Evolutionary conservation across 2,888 invertebrate species (phyloP), one percentile per base, ranked within the genome.

Genomic region (Eurytoma adleriae): DNA sequence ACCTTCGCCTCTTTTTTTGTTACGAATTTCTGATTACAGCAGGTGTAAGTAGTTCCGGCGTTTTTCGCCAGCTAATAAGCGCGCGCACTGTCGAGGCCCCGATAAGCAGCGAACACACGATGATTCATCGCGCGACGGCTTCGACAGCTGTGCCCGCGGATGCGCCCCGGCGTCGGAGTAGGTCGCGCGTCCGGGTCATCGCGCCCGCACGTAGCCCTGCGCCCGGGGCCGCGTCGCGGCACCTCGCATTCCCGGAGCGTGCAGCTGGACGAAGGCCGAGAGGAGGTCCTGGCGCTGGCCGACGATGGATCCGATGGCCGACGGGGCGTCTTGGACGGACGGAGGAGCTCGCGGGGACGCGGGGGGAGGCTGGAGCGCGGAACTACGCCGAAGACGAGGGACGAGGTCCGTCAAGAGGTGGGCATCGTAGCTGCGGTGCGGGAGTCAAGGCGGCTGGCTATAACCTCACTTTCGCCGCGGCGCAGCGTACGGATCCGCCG

Each of bases 151-250:
- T 66, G n/a, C 62, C 10, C 54, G 70, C 54, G 20, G 30, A 57
- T 10, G 52, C 2, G 27, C 56, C 14, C 18, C 20, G 57, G 27
- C 59, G 13, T 27, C 24, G 57, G 16, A 14, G 61, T 30, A 61
- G 14, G 61, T 62, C 24, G 54, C 24, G n/a, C 14, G 30, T 40
- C 74, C 27, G 30, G 70, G 70, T 79, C 70, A 79, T 70, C 70
- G 74, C 30, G 56, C 67, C 66, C 57, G 59, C 40, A 10, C 5
- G n/a, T 4, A 61, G 48, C 27, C 16, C 20, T 64, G 48, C 7
- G 56, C 50, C 27, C 48, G 56, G 14, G 30, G 13, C 7, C 69
- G 40, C 18, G 64, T 30, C n/a, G 7, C 14, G 40, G 57, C 10
- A 30, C 18, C n/a, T 3, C 30, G 16, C 16, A 54, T 13, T 56